Base-by-base conservation (phyloP, 2,797 vertebrate species). In the Coregonus ussuriensis region DNA sequence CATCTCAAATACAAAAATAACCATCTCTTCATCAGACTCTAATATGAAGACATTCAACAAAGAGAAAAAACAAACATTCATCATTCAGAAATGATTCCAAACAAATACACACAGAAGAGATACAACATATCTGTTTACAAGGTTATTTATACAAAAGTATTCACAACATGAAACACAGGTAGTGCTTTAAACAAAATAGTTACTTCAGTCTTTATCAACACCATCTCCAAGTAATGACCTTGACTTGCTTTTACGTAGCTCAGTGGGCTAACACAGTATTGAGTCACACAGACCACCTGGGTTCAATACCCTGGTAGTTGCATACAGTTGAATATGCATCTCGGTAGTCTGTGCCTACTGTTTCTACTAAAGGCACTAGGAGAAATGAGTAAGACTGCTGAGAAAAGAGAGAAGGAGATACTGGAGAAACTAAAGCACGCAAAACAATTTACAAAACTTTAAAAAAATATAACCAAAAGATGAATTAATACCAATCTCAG, bases 131-230 rank as follows among this genome's bases (percentile, higher is more conserved):
- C 70, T 81, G 67, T 84, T 92, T 83, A 89, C 85, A 92, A 88
- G 75, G 79, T 67, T 88, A 89, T 92, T 87, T 91, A 92, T 88
- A 93, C 77, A 81, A 82, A 81, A 80, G 63, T 82, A 87, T 92
- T 89, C 85, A 91, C 85, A 91, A 80, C 78, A 87, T 80, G 81
- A 88, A 87, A 88, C 73, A 79, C 75, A 65, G 63, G 47, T 84
- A 85, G 87, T 90, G 85, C 4, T 73, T 80, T 78, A 13, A 75
- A 73, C 54, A 47, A 77, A 79, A 11, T 54, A 16, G 54, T 1
- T 65, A 6, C 9, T 75, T 11, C 67, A 75, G 80, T 75, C 68
- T 67, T 31, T 71, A n/a, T 16, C 33, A 1, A 31, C 33, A 72
- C 31, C 75, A 74, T 37, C 13, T 65, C 72, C 16, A 59, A 16